A percentile compares a stretch with the other conserved stretches of the same genome.
phyloP scores from a whole-genome alignment of 2,888 invertebrate species.

The Cheilosia urbana region DNA sequence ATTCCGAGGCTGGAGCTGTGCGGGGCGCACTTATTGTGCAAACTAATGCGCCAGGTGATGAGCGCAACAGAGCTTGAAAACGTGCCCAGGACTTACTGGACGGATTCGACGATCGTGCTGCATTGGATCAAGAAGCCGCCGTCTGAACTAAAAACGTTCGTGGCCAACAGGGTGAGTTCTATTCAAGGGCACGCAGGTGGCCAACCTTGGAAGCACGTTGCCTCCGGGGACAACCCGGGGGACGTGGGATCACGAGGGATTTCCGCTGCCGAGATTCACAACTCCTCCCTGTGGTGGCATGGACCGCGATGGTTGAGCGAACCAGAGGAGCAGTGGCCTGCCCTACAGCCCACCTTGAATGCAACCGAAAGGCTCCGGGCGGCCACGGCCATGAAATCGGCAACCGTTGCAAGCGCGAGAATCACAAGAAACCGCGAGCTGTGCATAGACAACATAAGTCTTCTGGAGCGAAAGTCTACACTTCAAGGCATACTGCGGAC shows the following conservation, averaged over 20 bases:
- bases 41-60: too few relatives aligned
- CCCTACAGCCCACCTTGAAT: not conserved
- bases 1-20: too few relatives aligned
- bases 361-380: not conserved
- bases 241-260: conserved; percentile 53
- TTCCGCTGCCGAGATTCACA: not conserved
- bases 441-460: too few relatives aligned
- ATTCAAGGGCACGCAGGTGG: not conserved
- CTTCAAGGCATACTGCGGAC: too few relatives aligned
- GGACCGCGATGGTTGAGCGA: not conserved
- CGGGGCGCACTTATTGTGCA: too few relatives aligned
- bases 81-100: too few relatives aligned
- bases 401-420: not conserved
- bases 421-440: not conserved
- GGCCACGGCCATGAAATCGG: not conserved
- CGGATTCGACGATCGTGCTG: too few relatives aligned
- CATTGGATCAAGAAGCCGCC: too few relatives aligned
- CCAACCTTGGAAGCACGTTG: conserved; percentile 54
- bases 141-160: too few relatives aligned
- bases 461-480: too few relatives aligned
- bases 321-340: not conserved
- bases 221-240: conserved; percentile 58
- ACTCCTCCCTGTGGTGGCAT: conserved; percentile 12
- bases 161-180: too few relatives aligned
- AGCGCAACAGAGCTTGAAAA: too few relatives aligned